Evolutionary conservation across 1,140 invertebrate genomes (phyloP).

Genomic region (Homalodisca vitripennis): DNA sequence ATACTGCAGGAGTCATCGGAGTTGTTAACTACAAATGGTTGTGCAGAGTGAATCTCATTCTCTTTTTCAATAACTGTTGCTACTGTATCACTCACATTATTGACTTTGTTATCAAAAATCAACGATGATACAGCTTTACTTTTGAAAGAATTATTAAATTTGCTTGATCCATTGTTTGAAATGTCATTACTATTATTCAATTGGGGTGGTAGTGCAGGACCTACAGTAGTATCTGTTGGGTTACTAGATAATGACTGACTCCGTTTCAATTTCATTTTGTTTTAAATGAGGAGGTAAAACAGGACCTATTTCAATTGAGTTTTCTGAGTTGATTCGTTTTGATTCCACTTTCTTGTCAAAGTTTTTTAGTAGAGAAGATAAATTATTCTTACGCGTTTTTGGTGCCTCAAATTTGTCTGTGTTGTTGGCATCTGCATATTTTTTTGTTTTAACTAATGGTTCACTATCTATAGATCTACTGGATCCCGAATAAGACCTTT

Average conservation of each 20-base stretch:
- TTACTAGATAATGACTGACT: background rate
- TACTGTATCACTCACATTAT: background rate
- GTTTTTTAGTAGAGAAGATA: constrained; percentile 31
- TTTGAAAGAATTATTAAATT: background rate
- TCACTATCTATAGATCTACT: background rate
- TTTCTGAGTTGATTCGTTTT: constrained; percentile 6
- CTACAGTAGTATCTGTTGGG: background rate
- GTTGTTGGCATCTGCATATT: background rate
- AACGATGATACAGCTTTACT: too few species aligned
- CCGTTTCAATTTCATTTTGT: background rate
- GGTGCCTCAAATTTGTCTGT: background rate
- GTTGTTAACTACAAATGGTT: background rate
- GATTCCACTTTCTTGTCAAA: constrained; percentile 27
- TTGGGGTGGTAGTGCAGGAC: background rate
- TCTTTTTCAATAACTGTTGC: background rate
- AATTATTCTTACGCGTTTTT: constrained; percentile 20
- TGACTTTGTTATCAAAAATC: background rate
- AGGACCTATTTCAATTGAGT: constrained; percentile 26
- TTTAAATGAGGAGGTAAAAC: constrained; percentile 15
- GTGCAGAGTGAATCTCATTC: background rate
- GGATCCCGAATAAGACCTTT: background rate
- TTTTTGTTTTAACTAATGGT: background rate
- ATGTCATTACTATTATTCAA: too few species aligned
- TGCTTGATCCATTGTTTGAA: background rate
- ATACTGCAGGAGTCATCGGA: background rate